These are phyloP conservation scores for Hemaris fuciformis DNA, from an alignment of 2,888 invertebrate species.

Conservation along the genomic window DNA sequence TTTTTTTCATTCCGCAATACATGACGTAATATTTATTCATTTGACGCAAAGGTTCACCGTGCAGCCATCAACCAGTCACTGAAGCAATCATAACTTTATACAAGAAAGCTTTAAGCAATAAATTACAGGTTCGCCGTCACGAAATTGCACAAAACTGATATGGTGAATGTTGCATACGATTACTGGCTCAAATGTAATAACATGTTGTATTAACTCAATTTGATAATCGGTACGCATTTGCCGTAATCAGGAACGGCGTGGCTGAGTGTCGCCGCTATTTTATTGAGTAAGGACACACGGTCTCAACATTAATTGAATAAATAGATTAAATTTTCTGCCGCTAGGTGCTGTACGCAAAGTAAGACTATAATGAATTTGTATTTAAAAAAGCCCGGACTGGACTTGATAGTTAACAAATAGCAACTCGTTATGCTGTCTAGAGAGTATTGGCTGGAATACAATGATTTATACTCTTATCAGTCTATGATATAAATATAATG, in stretches of 20 bases:
- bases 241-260: conserved; percentile 23
- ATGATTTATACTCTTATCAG: no score
- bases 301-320: neutral
- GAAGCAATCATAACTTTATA: neutral
- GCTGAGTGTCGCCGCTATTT: neutral
- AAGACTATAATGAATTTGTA: no score
- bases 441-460: no score
- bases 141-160: conserved; percentile 8
- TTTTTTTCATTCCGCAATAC: neutral
- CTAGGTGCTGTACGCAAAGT: no score
- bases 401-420: no score
- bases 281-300: neutral
- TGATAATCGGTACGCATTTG: conserved; percentile 35
- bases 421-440: no score
- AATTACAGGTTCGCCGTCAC: conserved; percentile 6
- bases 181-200: conserved; percentile 18
- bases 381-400: no score
- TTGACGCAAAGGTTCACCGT: neutral
- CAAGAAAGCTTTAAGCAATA: conserved; percentile 11
- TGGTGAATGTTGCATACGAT: conserved; percentile 9
- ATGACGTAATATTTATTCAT: neutral
- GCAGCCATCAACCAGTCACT: neutral
- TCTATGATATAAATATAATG: no score
- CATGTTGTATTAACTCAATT: conserved; percentile 37
- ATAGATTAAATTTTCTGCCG: neutral